Evolutionary conservation across 2,113 vertebrate species (phyloP).

Genomic region (Psophia crepitans): DNA sequence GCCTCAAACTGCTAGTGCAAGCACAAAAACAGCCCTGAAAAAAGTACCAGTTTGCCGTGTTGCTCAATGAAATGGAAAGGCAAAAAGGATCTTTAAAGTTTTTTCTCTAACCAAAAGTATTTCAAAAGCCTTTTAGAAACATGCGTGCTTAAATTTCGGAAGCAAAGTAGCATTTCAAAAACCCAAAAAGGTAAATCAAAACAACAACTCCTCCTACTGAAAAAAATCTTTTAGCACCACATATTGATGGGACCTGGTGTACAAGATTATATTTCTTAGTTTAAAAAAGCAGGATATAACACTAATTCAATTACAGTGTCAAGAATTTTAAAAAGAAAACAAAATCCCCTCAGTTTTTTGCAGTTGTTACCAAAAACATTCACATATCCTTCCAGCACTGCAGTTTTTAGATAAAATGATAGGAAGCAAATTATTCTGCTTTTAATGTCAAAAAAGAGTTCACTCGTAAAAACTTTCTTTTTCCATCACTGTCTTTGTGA

Average conservation of each 20-base stretch:
- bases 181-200: background rate
- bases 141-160: slow-evolving; percentile 4
- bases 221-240: background rate
- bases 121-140: slow-evolving; percentile 1
- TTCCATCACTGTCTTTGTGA: background rate
- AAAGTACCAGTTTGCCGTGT: background rate
- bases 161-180: slow-evolving; percentile 1
- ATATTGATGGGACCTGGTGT: background rate
- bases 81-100: slow-evolving; percentile 8
- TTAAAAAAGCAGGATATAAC: background rate
- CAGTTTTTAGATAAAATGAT: background rate
- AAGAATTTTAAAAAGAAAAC: background rate
- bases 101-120: slow-evolving; percentile 8
- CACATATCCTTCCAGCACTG: background rate
- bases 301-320: background rate
- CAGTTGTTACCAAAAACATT: background rate
- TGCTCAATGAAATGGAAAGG: background rate
- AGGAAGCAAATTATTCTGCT: background rate
- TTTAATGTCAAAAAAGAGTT: background rate
- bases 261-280: background rate
- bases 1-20: background rate
- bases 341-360: background rate
- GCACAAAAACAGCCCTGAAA: background rate
- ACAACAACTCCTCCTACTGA: background rate
- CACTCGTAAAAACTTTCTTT: fast-evolving